phyloP scores from a whole-genome alignment of 2,113 vertebrate species.

The Aegithalos caudatus region DNA sequence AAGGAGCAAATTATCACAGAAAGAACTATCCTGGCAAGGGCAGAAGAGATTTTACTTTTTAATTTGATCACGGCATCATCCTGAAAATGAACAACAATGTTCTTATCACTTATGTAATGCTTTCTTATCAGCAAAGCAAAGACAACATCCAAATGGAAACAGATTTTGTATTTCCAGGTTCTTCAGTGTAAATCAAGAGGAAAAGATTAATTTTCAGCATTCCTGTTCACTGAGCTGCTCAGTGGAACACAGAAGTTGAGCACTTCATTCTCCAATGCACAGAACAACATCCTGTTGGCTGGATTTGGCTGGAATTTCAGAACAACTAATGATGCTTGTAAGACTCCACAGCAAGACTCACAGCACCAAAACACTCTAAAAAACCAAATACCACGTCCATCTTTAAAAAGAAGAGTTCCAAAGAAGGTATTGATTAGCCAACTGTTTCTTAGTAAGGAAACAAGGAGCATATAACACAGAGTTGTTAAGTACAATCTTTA shows the following conservation, averaged over 20 bases:
- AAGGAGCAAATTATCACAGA: not conserved
- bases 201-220: not conserved
- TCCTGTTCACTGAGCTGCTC: not conserved
- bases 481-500: not conserved
- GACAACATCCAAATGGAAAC: not conserved
- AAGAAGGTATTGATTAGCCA: not conserved
- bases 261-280: not conserved
- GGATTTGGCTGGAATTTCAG: not conserved
- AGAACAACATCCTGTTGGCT: not conserved
- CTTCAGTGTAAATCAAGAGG: not conserved
- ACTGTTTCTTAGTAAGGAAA: not conserved
- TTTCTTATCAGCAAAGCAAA: not conserved
- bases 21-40: not conserved
- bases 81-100: not conserved
- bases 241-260: not conserved
- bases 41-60: not conserved
- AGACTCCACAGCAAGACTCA: not conserved
- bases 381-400: not conserved
- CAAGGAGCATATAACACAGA: not conserved
- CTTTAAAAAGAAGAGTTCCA: not conserved
- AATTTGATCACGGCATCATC: not conserved
- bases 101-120: not conserved
- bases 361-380: not conserved
- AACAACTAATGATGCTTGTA: not conserved
- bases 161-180: not conserved